Percentiles rank a stretch among this genome's conserved stretches.
Evolutionary conservation across 2,113 vertebrate species (phyloP).

Genomic region (Melospiza melodia): DNA sequence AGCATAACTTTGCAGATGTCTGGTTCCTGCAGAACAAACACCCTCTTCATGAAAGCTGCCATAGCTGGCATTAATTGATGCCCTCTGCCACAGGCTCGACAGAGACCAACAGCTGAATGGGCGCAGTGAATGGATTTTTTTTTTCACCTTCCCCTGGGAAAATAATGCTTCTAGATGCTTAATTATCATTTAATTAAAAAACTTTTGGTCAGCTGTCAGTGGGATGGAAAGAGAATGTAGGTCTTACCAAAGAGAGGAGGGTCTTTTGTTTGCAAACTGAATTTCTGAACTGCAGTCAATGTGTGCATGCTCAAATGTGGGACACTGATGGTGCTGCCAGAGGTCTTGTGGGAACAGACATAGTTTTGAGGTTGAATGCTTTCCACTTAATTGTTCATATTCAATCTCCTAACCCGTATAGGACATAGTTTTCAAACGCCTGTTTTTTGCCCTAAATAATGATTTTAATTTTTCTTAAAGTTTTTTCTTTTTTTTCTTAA

Average conservation of each 20-base stretch:
- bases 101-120: slow-evolving; percentile 7
- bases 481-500: not conserved
- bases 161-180: slow-evolving; percentile 20
- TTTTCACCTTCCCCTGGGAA: not conserved
- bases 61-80: not conserved
- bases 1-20: not conserved
- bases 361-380: not conserved
- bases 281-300: not conserved
- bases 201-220: not conserved
- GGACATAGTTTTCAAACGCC: not conserved
- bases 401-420: not conserved
- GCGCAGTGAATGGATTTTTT: not conserved
- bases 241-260: not conserved
- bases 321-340: not conserved
- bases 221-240: not conserved
- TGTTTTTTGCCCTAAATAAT: not conserved
- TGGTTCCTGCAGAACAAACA: not conserved
- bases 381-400: not conserved
- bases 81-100: not conserved
- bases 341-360: not conserved
- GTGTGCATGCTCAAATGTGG: not conserved
- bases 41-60: not conserved
- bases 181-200: slow-evolving; percentile 49
- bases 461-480: accelerated
- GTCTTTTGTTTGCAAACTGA: slow-evolving; percentile 30